Percentiles rank a stretch among this genome's conserved stretches.
Evolutionary conservation across 2,113 vertebrate species (phyloP).

Genomic region (Melanostigma gelatinosum): DNA sequence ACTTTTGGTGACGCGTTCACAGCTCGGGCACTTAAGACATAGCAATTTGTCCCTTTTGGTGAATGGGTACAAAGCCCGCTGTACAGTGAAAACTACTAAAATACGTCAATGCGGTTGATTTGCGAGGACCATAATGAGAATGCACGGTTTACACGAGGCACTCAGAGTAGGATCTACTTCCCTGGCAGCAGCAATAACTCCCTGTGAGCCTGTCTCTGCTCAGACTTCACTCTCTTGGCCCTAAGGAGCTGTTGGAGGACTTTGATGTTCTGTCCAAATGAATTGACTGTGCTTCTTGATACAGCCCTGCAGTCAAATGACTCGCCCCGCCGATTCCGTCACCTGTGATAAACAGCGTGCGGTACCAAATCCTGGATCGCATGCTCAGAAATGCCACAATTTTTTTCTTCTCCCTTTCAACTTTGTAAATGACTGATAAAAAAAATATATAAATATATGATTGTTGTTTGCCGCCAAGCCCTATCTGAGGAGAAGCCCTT

Average conservation of each 20-base stretch:
- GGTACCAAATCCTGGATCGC: slow-evolving; percentile 53
- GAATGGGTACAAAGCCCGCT: slow-evolving; percentile 49
- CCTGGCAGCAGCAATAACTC: slow-evolving; percentile 70
- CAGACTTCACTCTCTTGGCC: slow-evolving; percentile 75
- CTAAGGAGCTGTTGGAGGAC: slow-evolving; percentile 77
- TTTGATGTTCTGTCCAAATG: slow-evolving; percentile 82
- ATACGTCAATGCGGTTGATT: slow-evolving; percentile 67
- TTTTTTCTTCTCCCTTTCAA: slow-evolving; percentile 23
- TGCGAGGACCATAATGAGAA: slow-evolving; percentile 74
- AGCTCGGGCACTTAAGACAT: slow-evolving; percentile 46
- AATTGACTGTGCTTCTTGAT: slow-evolving; percentile 77
- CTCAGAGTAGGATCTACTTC: slow-evolving; percentile 64
- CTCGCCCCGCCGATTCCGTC: slow-evolving; percentile 63
- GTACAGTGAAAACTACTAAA: slow-evolving; percentile 61
- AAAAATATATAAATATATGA: slow-evolving; percentile 28
- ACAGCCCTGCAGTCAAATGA: slow-evolving; percentile 64
- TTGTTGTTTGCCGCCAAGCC: slow-evolving; percentile 48
- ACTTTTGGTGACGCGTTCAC: slow-evolving; percentile 58
- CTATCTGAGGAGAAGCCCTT: slow-evolving; percentile 58
- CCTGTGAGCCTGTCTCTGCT: slow-evolving; percentile 70
- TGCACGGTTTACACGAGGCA: slow-evolving; percentile 70
- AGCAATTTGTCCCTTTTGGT: slow-evolving; percentile 60
- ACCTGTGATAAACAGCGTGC: slow-evolving; percentile 73
- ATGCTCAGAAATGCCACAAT: slow-evolving; percentile 35
- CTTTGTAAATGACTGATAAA: slow-evolving; percentile 59